phyloP scores from a whole-genome alignment of 2,113 vertebrate genomes.

The Hydrochoerus hydrochaeris region DNA sequence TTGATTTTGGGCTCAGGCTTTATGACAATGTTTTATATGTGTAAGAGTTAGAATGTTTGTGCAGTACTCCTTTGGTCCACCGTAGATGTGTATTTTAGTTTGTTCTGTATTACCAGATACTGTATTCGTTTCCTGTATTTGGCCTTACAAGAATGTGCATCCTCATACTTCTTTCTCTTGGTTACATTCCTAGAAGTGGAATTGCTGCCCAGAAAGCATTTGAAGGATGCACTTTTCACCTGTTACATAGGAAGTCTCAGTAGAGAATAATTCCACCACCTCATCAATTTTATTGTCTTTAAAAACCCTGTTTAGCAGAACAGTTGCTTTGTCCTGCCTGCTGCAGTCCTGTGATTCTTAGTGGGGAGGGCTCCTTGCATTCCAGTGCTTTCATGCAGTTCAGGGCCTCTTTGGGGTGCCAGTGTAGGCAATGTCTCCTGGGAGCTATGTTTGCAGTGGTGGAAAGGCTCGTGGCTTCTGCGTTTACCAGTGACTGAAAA shows the following conservation, averaged over 20 bases:
- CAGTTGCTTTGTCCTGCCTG: background rate
- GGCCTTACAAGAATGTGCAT: background rate
- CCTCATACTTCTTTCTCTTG: background rate
- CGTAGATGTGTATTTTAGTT: background rate
- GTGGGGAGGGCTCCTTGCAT: background rate
- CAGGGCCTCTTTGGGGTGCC: too few species aligned
- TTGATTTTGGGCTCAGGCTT: background rate
- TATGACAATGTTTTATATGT: background rate
- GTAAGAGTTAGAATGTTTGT: background rate
- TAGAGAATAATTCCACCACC: background rate
- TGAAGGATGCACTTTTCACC: background rate
- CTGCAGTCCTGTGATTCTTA: background rate
- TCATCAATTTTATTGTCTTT: background rate
- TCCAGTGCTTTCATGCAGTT: background rate
- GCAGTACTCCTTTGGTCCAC: background rate
- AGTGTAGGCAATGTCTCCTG: background rate
- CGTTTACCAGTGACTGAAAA: background rate
- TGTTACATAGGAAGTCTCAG: slow-evolving; percentile 36
- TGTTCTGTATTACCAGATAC: background rate
- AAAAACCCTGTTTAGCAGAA: background rate
- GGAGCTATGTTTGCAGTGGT: fast-evolving
- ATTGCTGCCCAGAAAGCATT: background rate
- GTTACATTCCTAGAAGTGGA: slow-evolving; percentile 10
- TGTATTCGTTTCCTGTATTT: background rate
- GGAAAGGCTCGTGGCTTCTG: background rate